Percentiles rank a stretch among this genome's conserved stretches.
These are phyloP conservation scores for Poecilus cupreus DNA, from an alignment of 2,888 invertebrate genomes.

Conservation along the genomic window DNA sequence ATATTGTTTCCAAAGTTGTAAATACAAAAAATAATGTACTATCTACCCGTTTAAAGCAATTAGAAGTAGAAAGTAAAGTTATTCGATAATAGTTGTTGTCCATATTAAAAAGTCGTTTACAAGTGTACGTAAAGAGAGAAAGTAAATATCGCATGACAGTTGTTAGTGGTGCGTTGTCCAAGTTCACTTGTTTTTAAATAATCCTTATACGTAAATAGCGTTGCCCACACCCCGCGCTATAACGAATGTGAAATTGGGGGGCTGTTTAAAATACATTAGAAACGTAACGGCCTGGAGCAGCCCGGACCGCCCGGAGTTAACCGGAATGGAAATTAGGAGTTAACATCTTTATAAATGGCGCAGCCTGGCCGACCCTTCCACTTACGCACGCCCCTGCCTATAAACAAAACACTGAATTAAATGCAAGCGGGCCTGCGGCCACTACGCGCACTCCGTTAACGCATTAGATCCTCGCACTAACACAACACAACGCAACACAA, in stretches of 20 bases:
- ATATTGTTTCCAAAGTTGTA: no score
- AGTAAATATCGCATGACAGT: no score
- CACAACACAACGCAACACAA: not conserved
- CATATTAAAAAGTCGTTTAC: no score
- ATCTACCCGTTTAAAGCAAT: no score
- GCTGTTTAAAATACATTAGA: conserved; percentile 47
- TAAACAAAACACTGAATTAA: conserved; percentile 52
- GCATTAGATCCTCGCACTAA: not conserved
- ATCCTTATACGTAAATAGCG: no score
- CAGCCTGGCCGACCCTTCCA: not conserved
- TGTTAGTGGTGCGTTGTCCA: no score
- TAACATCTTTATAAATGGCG: conserved; percentile 47
- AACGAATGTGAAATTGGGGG: conserved; percentile 23
- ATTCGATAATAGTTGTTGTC: no score
- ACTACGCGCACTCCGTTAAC: not conserved
- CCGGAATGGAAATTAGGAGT: conserved; percentile 49
- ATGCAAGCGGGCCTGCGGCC: not conserved
- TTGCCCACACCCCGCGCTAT: not conserved
- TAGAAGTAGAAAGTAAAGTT: no score
- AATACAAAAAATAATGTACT: no score
- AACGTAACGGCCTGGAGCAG: not conserved
- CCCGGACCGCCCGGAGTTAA: conserved; percentile 5
- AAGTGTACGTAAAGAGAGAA: no score
- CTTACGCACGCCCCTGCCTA: not conserved
- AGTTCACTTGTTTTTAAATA: no score